Evolutionary conservation across 2,888 invertebrate species (phyloP).

Genomic region (Empis livida): DNA sequence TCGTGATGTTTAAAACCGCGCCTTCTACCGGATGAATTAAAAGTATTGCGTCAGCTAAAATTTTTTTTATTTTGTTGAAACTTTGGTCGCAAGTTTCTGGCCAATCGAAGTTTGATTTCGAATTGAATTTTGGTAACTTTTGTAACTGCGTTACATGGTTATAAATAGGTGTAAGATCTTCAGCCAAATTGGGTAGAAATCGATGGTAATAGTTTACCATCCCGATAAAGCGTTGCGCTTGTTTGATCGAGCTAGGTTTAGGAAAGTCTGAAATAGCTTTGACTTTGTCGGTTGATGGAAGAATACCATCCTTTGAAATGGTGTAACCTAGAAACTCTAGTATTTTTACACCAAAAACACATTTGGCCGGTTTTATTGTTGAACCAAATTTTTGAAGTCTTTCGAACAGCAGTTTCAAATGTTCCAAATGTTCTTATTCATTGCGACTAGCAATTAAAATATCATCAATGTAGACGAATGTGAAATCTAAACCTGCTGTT

Average conservation of each 20-base stretch:
- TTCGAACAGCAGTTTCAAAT: constrained; percentile 13
- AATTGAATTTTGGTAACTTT: not conserved
- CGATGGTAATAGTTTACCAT: constrained; percentile 4
- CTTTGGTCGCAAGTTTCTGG: not conserved
- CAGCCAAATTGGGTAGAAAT: constrained; percentile 2
- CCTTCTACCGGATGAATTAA: constrained; percentile 22
- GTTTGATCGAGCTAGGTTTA: not conserved
- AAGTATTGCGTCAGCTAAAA: constrained; percentile 15
- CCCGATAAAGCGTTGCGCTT: constrained; percentile 1
- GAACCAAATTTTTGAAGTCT: constrained; percentile 14
- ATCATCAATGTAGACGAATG: constrained; percentile 23
- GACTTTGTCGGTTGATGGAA: not conserved
- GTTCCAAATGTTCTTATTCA: constrained; percentile 12
- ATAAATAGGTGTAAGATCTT: constrained; percentile 3
- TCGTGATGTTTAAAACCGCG: constrained; percentile 15
- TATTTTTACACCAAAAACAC: not conserved
- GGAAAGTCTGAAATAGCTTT: not conserved
- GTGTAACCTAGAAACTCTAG: not conserved
- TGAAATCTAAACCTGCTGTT: constrained; percentile 16
- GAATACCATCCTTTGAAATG: not conserved
- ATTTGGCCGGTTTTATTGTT: constrained; percentile 13
- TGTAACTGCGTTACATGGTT: not conserved
- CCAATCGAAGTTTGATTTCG: constrained; percentile 2
- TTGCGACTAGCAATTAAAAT: constrained; percentile 17
- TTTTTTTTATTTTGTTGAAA: constrained; percentile 1